Evolutionary conservation across 2,888 invertebrate genomes (phyloP).

Genomic region (Trissolcus brochymenae): DNA sequence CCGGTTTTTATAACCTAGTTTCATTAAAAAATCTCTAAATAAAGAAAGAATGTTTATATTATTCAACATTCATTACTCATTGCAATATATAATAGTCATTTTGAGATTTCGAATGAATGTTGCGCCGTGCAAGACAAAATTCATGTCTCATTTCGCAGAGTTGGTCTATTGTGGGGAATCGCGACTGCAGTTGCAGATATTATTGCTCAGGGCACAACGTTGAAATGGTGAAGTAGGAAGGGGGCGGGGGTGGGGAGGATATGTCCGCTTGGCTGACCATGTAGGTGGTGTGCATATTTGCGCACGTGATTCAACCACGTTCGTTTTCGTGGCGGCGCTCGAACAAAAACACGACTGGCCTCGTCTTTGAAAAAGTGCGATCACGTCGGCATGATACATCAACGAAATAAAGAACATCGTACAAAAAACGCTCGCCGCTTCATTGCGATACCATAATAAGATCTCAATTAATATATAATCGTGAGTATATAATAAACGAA

Average conservation of each 20-base stretch:
- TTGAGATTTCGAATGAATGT: background rate
- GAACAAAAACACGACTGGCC: slow-evolving; percentile 40
- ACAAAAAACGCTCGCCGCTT: slow-evolving; percentile 23
- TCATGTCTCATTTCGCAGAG: background rate
- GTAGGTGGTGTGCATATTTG: slow-evolving; percentile 47
- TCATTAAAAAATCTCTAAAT: too few relatives aligned
- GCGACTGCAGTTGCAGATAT: slow-evolving; percentile 37
- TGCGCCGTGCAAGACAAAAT: slow-evolving; percentile 15
- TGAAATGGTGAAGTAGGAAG: background rate
- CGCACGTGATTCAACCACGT: slow-evolving; percentile 46
- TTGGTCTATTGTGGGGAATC: too few relatives aligned
- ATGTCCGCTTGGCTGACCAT: slow-evolving; percentile 47
- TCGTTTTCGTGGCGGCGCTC: slow-evolving; percentile 49
- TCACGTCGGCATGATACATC: slow-evolving; percentile 12
- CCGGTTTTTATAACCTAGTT: too few relatives aligned
- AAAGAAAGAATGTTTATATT: too few relatives aligned
- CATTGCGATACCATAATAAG: slow-evolving; percentile 33
- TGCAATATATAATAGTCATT: too few relatives aligned
- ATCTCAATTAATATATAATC: slow-evolving; percentile 26
- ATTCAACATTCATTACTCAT: too few relatives aligned
- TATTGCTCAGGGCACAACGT: slow-evolving; percentile 22
- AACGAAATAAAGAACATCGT: background rate
- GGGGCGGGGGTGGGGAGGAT: slow-evolving; percentile 24
- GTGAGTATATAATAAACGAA: slow-evolving; percentile 26
- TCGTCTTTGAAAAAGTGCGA: slow-evolving; percentile 45